Conservation (phyloP, 2,888 invertebrate genomes). For the Atrina japonica region DNA sequence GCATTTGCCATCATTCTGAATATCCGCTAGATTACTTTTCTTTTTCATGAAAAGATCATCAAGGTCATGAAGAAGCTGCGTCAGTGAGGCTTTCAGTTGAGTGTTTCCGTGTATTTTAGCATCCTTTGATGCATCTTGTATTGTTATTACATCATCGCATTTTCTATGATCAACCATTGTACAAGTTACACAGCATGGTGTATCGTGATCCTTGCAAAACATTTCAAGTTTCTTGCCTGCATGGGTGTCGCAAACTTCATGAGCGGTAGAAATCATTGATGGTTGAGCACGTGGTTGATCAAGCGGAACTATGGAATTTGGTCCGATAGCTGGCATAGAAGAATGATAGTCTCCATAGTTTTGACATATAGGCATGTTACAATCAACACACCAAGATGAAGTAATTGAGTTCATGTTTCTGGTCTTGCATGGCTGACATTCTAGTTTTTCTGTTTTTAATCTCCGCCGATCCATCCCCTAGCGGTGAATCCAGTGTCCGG, state of each 20-base stretch:
- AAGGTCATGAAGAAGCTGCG: no score
- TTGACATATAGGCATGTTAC: conserved; percentile 6
- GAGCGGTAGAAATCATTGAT: neutral
- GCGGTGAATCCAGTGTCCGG: no score
- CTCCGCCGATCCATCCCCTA: conserved; percentile 10
- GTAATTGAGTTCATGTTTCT: neutral
- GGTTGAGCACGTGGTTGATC: neutral
- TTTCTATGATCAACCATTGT: conserved; percentile 19
- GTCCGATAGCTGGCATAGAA: neutral
- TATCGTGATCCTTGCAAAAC: conserved; percentile 24
- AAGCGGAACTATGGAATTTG: conserved; percentile 7
- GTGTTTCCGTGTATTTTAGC: no score
- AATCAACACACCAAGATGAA: conserved; percentile 3
- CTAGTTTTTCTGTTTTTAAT: neutral
- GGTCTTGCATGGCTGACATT: neutral
- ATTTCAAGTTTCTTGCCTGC: conserved; percentile 9
- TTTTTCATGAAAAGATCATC: no score
- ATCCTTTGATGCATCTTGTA: conserved; percentile 7
- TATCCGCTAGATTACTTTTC: no score
- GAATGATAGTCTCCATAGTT: conserved; percentile 9
- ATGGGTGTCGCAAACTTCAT: conserved; percentile 5
- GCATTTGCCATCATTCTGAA: no score
- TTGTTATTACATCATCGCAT: conserved; percentile 11
- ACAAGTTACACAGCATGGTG: conserved; percentile 19
- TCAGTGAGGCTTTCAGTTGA: no score